Base-by-base conservation (phyloP, 2,113 vertebrate species). In the Hiodon alosoides region DNA sequence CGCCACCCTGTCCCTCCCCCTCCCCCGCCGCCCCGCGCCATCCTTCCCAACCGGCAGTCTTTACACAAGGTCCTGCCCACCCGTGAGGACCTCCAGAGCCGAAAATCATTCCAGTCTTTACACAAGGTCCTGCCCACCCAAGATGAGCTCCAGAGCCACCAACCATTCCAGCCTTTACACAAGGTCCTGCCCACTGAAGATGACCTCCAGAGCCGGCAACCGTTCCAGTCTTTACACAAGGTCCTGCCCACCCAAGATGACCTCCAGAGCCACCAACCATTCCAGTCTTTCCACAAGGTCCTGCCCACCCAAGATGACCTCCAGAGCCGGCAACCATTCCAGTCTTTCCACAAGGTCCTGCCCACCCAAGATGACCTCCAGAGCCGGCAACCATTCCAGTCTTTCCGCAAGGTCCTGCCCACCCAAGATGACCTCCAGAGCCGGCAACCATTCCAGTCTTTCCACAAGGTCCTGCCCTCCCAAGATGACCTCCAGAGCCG, bases 1-100 rank as follows among this genome's bases (percentile, higher is more conserved):
- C 91, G 91, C 0, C 90, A 93, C 3, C 90, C 90, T 0, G 92
- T 91, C 11, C 88, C 91, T 7, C 93, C 92, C 62, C 89, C 91
- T 0, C 93, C 93, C 62, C 89, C 91, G 0, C 92, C 92, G 76
- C 85, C 90, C 2, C 89, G 91, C 53, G 87, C 84, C 64, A 87
- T 91, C 72, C 86, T 88, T 48, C 82, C 77, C 4, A 90, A 90
- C 77, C 83, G 90, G n/a, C 90, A 85, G 77, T 92, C 91, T 7
- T 83, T 93, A 47, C 89, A 92, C 78, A 92, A 91, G 85, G 88
- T 86, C 54, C 73, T 87, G 17, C 89, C 88, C 2, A 67, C 82
- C 17, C 85, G 82, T 71, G 90, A 93, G n/a, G 90, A 90, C 13
- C 47, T 87, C 7, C 87, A 87, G 71, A 82, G 81, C 46, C 86